Evolutionary conservation across 2,797 vertebrate genomes (phyloP), one percentile per base, ranked within the genome.

Genomic region (Apodemus agrarius): DNA sequence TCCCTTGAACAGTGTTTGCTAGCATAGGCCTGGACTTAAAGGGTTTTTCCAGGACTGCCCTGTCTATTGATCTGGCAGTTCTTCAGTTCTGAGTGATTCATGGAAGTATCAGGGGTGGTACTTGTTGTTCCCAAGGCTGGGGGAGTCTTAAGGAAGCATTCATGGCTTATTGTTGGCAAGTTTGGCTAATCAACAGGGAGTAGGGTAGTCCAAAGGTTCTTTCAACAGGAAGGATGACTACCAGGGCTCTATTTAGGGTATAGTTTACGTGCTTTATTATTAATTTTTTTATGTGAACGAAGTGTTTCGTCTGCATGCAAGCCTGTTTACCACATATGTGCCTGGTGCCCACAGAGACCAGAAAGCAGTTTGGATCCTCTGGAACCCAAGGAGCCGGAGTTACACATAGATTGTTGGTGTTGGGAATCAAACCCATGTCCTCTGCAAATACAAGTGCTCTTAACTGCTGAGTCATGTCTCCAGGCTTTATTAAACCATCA

Each of bases 181-280:
- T 22, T 72, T 93, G 79, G 31, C 83, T 93, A 80, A 82, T 79
- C 63, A 29, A 75, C 22, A 65, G 34, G 40, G 43, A 43, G 12
- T 49, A 85, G 11, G 89, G 17, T 75, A 85, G 29, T 67, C 52
- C 82, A 96, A 93, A 94, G 86, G n/a, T 72, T 91, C 65, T 90
- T 93, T 81, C 46, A 80, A 74, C 26, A 91, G 40, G 79, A 94
- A 90, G 19, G 43, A 46, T 82, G 37, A 90, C n/a, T 22, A 63
- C 19, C 79, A 86, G 67, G 46, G 40, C 46, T 90, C 74, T 84
- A 46, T 82, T 90, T 76, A 89, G 54, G 81, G 49, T 24, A 67
- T 40, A 40, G 69, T 95, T 95, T 95, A 85, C 19, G 54, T 57
- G 52, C 84, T 84, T 93, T 80, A 84, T 69, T 88, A 82, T 84